These are phyloP conservation scores for Anolis carolinensis DNA, from an alignment of 2,113 vertebrate genomes.

Conservation along the genomic window DNA sequence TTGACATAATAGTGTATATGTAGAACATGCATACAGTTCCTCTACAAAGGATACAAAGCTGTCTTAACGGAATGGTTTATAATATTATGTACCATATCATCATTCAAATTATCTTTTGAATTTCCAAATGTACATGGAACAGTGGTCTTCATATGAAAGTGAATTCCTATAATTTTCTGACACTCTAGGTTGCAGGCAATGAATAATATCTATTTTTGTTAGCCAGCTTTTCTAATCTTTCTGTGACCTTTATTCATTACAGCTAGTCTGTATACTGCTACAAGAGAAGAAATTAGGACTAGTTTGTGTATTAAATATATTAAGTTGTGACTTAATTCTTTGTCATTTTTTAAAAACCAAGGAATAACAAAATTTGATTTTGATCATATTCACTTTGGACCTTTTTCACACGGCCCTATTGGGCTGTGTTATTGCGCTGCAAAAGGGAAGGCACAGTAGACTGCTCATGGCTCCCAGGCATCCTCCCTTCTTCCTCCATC, in stretches of 20 bases:
- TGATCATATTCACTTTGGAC: background rate
- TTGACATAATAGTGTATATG: background rate
- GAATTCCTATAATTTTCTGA: conserved; percentile 1
- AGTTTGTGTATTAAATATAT: background rate
- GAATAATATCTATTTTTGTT: background rate
- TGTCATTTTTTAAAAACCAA: background rate
- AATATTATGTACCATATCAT: conserved; percentile 1
- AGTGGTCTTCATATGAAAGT: background rate
- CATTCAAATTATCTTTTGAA: conserved; percentile 4
- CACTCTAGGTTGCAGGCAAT: background rate
- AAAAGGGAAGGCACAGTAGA: no score
- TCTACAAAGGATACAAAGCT: background rate
- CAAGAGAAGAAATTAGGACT: background rate
- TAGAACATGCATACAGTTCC: background rate
- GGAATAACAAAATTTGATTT: background rate
- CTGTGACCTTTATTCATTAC: background rate
- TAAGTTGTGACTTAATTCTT: background rate
- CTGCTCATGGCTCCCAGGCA: no score
- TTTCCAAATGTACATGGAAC: background rate
- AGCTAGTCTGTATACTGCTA: background rate
- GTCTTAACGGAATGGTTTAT: background rate
- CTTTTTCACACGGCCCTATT: no score
- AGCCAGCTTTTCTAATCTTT: background rate
- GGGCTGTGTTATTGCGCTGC: no score
- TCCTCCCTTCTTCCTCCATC: no score